Evolutionary conservation across 2,113 vertebrate genomes (phyloP).

Genomic region (Leucoraja erinaceus): DNA sequence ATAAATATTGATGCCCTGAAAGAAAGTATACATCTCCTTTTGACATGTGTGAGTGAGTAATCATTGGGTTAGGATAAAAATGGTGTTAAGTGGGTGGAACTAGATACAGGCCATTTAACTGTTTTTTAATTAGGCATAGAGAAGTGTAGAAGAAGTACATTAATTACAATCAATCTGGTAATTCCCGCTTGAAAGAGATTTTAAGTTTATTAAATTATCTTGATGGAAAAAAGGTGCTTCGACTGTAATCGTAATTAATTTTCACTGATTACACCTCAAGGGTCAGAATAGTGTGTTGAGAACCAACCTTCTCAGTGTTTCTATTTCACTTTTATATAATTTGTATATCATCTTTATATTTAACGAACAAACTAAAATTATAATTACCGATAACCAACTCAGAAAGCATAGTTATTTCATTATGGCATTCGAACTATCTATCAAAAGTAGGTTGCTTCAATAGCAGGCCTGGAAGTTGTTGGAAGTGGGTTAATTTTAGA

Average conservation of each 20-base stretch:
- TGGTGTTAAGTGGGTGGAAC: constrained; percentile 14
- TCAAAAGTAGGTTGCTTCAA: not conserved
- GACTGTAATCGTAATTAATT: not conserved
- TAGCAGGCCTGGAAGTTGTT: not conserved
- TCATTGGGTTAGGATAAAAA: not conserved
- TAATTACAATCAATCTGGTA: not conserved
- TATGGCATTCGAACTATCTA: not conserved
- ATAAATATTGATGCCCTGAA: not conserved
- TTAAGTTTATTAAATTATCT: not conserved
- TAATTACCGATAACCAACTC: not conserved
- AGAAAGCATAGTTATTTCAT: not conserved
- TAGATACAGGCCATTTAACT: constrained; percentile 2
- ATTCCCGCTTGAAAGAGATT: constrained; percentile 15
- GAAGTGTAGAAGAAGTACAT: constrained; percentile 11
- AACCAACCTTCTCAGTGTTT: not conserved
- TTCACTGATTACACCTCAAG: not conserved
- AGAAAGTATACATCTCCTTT: not conserved
- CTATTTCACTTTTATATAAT: not conserved
- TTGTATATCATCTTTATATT: not conserved
- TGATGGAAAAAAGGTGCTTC: not conserved
- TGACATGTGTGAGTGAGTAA: not conserved
- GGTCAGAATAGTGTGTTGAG: not conserved
- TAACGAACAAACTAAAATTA: not conserved
- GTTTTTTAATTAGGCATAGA: constrained; percentile 1
- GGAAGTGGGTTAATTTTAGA: not conserved